Conservation (phyloP, 2,888 invertebrate genomes). For the Limnephilus lunatus region DNA sequence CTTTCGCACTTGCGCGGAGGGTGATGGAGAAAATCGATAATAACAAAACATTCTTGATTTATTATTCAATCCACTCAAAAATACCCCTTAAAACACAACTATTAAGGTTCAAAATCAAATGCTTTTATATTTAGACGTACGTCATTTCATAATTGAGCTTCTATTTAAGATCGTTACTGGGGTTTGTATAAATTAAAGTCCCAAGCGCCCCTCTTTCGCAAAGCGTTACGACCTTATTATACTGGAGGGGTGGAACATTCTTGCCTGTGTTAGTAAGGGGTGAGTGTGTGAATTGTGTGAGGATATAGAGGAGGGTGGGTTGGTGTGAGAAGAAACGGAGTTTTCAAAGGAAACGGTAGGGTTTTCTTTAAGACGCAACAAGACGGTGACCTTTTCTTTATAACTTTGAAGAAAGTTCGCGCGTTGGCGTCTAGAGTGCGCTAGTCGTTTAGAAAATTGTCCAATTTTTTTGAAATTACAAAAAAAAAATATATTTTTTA, state of each 20-base stretch:
- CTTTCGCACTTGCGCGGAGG: slow-evolving; percentile 62
- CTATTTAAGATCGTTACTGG: background rate
- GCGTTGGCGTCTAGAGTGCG: slow-evolving; percentile 59
- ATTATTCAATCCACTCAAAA: background rate
- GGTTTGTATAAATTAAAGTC: background rate
- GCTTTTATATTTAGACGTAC: background rate
- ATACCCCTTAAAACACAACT: background rate
- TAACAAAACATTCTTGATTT: slow-evolving; percentile 34
- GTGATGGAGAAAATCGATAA: slow-evolving; percentile 57
- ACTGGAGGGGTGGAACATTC: background rate
- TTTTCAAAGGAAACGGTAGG: slow-evolving; percentile 61
- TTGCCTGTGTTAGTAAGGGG: background rate
- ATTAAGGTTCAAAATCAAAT: background rate
- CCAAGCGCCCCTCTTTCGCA: background rate
- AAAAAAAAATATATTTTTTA: background rate
- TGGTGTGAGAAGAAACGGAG: slow-evolving; percentile 61
- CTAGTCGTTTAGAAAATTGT: slow-evolving; percentile 53
- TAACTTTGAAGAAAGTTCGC: slow-evolving; percentile 61
- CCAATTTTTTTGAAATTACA: background rate
- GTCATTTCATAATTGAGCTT: slow-evolving; percentile 2
- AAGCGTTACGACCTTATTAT: slow-evolving; percentile 40
- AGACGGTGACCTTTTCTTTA: slow-evolving; percentile 62
- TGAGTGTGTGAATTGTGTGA: slow-evolving; percentile 10
- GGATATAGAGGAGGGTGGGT: slow-evolving; percentile 26
- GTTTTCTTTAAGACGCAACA: slow-evolving; percentile 61